Percentiles rank a stretch among this genome's conserved stretches.
Conservation (phyloP, 1,140 invertebrate species). For the Hirudo medicinalis region DNA sequence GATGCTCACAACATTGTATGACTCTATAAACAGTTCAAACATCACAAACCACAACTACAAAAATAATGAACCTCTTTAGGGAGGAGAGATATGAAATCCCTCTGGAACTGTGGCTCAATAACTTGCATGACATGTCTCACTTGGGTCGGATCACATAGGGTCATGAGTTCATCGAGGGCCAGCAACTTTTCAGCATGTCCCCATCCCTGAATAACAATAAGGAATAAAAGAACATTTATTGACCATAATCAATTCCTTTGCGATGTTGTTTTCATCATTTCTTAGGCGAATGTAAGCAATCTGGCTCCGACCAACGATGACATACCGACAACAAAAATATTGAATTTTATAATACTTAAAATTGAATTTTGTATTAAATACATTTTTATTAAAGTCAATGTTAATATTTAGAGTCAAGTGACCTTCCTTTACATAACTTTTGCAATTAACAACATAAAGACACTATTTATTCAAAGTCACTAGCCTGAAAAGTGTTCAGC, state of each 20-base stretch:
- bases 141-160: slow-evolving; percentile 74
- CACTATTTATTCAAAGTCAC: slow-evolving; percentile 17
- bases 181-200: slow-evolving; percentile 70
- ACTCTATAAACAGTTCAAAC: too few relatives aligned
- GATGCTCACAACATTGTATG: too few relatives aligned
- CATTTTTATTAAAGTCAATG: background rate
- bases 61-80: slow-evolving; percentile 62
- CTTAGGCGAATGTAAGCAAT: too few relatives aligned
- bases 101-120: slow-evolving; percentile 92
- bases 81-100: slow-evolving; percentile 88
- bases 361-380: background rate
- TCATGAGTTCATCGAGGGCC: slow-evolving; percentile 77
- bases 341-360: background rate
- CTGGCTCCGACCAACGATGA: too few relatives aligned
- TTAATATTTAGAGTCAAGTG: background rate
- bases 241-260: too few relatives aligned
- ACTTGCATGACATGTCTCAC: slow-evolving; percentile 90
- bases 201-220: slow-evolving; percentile 52
- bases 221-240: too few relatives aligned
- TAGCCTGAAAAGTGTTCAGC: slow-evolving; percentile 61
- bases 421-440: background rate
- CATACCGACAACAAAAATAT: background rate
- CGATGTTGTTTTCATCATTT: too few relatives aligned
- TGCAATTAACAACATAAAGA: background rate
- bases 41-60: slow-evolving; percentile 16